Conservation (phyloP, 2,888 invertebrate species). For the Podabrus alpinus region DNA sequence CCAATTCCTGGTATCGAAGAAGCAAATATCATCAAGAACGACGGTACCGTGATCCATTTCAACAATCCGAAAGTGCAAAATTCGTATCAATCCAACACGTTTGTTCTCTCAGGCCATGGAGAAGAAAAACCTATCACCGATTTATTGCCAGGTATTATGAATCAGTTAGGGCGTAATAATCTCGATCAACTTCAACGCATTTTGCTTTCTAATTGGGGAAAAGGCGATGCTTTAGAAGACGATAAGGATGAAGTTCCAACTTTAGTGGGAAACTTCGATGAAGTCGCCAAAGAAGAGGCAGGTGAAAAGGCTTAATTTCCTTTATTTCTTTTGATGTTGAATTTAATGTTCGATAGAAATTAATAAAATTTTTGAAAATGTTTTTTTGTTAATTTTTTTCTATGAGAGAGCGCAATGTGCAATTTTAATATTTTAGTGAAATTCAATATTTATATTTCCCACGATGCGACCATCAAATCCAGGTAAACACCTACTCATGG, state of each 20-base stretch:
- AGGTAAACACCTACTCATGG: background rate
- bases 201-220: conserved; percentile 61
- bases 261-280: conserved; percentile 97
- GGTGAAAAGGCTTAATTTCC: conserved; percentile 38
- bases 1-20: conserved; percentile 99
- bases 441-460: background rate
- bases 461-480: background rate
- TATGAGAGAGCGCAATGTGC: background rate
- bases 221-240: conserved; percentile 67
- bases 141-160: conserved; percentile 97
- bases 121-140: conserved; percentile 99
- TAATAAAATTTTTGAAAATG: background rate
- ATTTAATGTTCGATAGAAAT: too few relatives aligned
- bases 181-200: conserved; percentile 92
- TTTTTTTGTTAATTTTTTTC: background rate
- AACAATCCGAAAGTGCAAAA: conserved; percentile 99
- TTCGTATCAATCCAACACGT: conserved; percentile 97
- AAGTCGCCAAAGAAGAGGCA: conserved; percentile 91
- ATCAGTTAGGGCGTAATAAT: conserved; percentile 96
- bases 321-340: background rate
- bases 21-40: conserved; percentile 99
- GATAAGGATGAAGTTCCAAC: conserved; percentile 98
- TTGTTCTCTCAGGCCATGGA: conserved; percentile 98
- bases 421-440: background rate
- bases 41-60: conserved; percentile 98